Evolutionary conservation across 2,888 invertebrate species (phyloP).

Genomic region (Cataglyphis albicans): DNA sequence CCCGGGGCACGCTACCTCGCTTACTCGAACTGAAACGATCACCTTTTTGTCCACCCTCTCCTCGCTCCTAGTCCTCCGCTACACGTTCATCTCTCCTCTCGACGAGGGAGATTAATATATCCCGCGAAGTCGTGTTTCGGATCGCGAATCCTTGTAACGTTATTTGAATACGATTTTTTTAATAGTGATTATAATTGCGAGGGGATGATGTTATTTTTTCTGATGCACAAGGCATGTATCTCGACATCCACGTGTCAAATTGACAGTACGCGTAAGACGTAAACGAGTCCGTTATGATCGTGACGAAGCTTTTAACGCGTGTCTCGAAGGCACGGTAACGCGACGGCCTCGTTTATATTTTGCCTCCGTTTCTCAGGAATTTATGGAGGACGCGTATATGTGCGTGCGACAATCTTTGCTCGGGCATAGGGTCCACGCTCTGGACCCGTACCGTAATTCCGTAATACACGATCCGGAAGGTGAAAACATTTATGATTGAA

Average conservation of each 20-base stretch:
- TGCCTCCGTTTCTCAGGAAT: constrained; percentile 60
- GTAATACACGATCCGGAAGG: not conserved
- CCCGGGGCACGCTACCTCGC: constrained; percentile 80
- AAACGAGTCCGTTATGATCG: constrained; percentile 3
- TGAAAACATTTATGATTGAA: constrained; percentile 50
- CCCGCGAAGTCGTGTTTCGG: constrained; percentile 58
- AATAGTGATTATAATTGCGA: not conserved
- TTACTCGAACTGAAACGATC: constrained; percentile 76
- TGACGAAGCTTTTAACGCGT: constrained; percentile 41
- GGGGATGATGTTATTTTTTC: not conserved
- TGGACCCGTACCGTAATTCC: not conserved
- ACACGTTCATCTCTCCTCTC: constrained; percentile 15
- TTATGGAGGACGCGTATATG: constrained; percentile 49
- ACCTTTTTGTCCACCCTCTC: constrained; percentile 64
- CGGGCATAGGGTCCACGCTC: not conserved
- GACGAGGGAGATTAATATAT: constrained; percentile 63
- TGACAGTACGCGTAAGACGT: not conserved
- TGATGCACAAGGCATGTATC: constrained; percentile 12
- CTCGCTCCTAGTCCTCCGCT: constrained; percentile 39
- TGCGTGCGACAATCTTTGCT: not conserved
- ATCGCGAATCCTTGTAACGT: not conserved
- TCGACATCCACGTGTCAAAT: not conserved
- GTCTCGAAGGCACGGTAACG: constrained; percentile 1
- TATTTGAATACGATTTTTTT: not conserved
- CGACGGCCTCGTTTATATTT: constrained; percentile 61